These are phyloP conservation scores for Ypsolopha scabrella DNA, from an alignment of 2,888 invertebrate genomes.

Conservation along the genomic window DNA sequence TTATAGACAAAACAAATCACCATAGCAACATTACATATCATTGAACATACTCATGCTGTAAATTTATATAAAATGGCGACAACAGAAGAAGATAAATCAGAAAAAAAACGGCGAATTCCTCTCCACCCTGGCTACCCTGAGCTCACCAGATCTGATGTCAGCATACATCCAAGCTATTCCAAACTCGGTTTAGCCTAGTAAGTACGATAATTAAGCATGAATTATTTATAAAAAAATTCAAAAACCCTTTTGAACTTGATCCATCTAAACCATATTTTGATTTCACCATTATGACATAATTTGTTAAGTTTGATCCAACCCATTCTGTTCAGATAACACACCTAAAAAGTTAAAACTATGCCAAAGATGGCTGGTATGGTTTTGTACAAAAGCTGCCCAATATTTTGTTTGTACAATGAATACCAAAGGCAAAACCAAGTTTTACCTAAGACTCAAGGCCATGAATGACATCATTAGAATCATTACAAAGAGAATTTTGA, in stretches of 20 bases:
- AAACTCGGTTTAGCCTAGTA: slow-evolving; percentile 72
- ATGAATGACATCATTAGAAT: too few species aligned
- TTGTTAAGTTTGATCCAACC: too few species aligned
- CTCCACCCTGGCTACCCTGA: slow-evolving; percentile 64
- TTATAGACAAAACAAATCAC: slow-evolving; percentile 1
- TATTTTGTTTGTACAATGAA: too few species aligned
- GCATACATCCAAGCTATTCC: slow-evolving; percentile 73
- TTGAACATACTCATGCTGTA: not conserved
- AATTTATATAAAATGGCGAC: not conserved
- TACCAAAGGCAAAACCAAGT: too few species aligned
- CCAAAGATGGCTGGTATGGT: too few species aligned
- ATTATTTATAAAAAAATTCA: not conserved
- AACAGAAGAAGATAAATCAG: slow-evolving; percentile 4
- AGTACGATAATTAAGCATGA: slow-evolving; percentile 31
- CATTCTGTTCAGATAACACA: too few species aligned
- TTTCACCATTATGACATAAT: too few species aligned
- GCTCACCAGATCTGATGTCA: slow-evolving; percentile 69
- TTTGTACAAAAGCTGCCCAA: too few species aligned
- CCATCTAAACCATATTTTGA: not conserved
- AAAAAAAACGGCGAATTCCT: slow-evolving; percentile 26
- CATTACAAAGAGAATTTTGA: too few species aligned
- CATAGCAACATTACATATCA: not conserved
- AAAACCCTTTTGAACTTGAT: not conserved
- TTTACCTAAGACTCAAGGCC: too few species aligned
- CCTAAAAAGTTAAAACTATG: too few species aligned